Percentiles rank a stretch among this genome's conserved stretches.
Evolutionary conservation across 2,797 vertebrate species (phyloP).

Genomic region (Anguilla anguilla): DNA sequence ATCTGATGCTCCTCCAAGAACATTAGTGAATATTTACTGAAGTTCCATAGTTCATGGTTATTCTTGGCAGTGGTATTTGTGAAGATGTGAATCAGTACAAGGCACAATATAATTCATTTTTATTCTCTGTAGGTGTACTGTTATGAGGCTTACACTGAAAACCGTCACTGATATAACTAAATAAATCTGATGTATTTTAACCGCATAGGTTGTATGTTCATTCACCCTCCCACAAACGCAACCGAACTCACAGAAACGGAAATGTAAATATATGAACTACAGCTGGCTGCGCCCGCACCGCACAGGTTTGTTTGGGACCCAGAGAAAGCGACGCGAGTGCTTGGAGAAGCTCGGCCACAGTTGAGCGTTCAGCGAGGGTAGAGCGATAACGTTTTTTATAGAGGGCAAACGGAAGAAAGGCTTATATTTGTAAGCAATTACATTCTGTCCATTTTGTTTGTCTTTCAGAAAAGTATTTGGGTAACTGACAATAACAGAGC

Average conservation of each 20-base stretch:
- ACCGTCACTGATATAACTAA: not conserved
- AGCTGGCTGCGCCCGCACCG: not conserved
- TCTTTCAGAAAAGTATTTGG: not conserved
- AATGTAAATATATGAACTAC: not conserved
- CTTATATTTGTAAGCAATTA: not conserved
- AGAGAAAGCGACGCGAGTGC: not conserved
- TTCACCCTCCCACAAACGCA: not conserved
- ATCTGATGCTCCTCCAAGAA: not conserved
- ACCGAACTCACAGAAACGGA: slow-evolving; percentile 5
- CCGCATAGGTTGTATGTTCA: slow-evolving; percentile 2
- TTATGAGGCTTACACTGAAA: not conserved
- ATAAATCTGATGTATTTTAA: not conserved
- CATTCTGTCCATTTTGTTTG: not conserved
- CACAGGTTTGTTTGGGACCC: not conserved
- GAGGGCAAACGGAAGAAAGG: not conserved
- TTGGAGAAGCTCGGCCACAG: not conserved
- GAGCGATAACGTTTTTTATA: not conserved
- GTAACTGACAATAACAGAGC: slow-evolving; percentile 8
- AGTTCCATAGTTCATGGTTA: not conserved
- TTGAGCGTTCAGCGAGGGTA: not conserved
- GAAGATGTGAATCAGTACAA: slow-evolving; percentile 10
- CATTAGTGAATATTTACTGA: not conserved
- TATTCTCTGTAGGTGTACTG: not conserved
- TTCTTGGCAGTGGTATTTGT: slow-evolving; percentile 13
- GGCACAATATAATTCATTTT: slow-evolving; percentile 15